A percentile compares a stretch with the other conserved stretches of the same genome.
Conservation (phyloP, 1,140 invertebrate species). For the Bacillus rossius region DNA sequence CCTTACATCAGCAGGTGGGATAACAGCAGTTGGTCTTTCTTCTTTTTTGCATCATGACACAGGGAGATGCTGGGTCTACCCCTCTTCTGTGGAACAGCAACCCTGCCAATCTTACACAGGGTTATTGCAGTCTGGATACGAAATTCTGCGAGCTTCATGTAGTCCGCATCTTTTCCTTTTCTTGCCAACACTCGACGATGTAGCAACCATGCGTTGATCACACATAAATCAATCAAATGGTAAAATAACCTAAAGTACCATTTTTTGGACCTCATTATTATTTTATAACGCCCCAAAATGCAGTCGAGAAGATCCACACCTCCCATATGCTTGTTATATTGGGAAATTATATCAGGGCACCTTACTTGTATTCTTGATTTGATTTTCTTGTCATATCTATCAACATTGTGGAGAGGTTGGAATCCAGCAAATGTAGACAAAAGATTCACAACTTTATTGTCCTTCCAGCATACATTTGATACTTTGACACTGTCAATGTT, state of each 20-base stretch:
- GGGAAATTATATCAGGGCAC: slow-evolving; percentile 40
- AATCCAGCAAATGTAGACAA: neutral
- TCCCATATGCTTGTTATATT: slow-evolving; percentile 47
- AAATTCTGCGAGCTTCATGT: slow-evolving; percentile 34
- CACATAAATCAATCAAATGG: slow-evolving; percentile 39
- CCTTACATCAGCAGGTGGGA: neutral
- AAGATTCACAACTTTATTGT: neutral
- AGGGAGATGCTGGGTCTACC: neutral
- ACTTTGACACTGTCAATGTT: neutral
- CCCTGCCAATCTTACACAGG: neutral
- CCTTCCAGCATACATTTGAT: neutral
- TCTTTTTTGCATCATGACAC: neutral
- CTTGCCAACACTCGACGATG: slow-evolving; percentile 13
- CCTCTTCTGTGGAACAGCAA: neutral
- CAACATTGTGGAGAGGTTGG: neutral
- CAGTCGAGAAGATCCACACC: slow-evolving; percentile 42
- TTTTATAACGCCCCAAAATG: slow-evolving; percentile 40
- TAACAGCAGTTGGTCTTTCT: slow-evolving; percentile 6
- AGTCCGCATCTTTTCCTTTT: neutral
- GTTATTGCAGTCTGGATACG: slow-evolving; percentile 19
- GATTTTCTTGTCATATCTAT: neutral
- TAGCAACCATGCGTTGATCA: slow-evolving; percentile 30
- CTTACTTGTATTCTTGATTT: neutral
- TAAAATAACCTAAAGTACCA: slow-evolving; percentile 42
- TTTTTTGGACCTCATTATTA: slow-evolving; percentile 39